Evolutionary conservation across 2,113 vertebrate genomes (phyloP), one percentile per base, ranked within the genome.

Genomic region (Mobula hypostoma): DNA sequence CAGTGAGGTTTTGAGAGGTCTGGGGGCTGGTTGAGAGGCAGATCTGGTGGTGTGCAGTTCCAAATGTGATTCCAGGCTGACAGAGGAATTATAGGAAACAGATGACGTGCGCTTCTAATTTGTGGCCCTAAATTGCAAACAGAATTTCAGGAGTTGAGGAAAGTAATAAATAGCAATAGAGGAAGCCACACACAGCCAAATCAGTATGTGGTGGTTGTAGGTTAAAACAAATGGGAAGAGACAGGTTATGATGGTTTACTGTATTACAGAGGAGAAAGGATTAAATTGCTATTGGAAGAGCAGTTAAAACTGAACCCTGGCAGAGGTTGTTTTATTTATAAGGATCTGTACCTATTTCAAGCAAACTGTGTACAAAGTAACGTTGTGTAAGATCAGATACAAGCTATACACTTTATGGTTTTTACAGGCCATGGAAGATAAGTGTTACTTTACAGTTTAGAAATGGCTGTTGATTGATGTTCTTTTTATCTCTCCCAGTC

Each of bases 21-120:
- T 95, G 95, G 96, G 96, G 96, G 96, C 96, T 92, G 94, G 95
- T 96, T 97, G 91, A 14, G 70, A 93, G 91, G 91, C 91, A 93
- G 70, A 76, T 93, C 91, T 93, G 70, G 36, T 94, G 95, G 96
- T 97, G 96, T 96, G 97, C 95, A 97, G 97, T 98, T 98, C 97
- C 97, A 97, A 98, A 97, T 96, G 96, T 95, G 97, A 97, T 98
- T 97, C 96, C 96, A 97, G 96, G 96, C 98, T 98, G 98, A 98
- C 98, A 98, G 97, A 97, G 96, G 97, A 98, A 98, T 98, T 98
- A 99, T 99, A 97, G 97, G 97, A 99, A 99, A 98, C 98, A 99
- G 98, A 99, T 99, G 98, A 98, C 97, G 99, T 98, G 98, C 97
- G 98, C 97, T 99, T 99, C 97, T 98, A 98, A 99, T 99, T 99